These are phyloP conservation scores for Nasonovia ribisnigri DNA, from an alignment of 2,888 invertebrate genomes.

Conservation along the genomic window DNA sequence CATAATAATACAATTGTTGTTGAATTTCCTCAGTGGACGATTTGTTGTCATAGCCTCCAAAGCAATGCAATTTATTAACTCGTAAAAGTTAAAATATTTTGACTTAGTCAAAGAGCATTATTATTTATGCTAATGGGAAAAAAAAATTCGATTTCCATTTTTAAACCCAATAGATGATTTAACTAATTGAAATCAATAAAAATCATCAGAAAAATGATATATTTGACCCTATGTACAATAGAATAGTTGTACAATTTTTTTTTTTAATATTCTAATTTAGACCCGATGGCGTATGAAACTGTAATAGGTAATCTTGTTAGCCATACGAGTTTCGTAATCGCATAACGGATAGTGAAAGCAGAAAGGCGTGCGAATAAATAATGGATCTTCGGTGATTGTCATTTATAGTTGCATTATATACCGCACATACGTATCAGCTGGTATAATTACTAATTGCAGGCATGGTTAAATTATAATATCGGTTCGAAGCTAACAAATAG, in stretches of 20 bases:
- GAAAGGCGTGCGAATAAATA: neutral
- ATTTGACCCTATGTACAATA: neutral
- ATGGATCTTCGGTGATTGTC: neutral
- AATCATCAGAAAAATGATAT: neutral
- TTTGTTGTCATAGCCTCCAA: no score
- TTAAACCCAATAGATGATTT: neutral
- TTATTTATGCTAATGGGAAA: neutral
- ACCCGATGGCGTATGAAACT: neutral
- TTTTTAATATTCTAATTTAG: neutral
- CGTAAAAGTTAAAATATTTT: neutral
- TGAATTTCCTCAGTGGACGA: no score
- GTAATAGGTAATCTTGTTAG: neutral
- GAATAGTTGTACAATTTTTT: neutral
- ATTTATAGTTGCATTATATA: neutral
- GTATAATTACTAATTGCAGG: neutral
- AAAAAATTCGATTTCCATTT: neutral
- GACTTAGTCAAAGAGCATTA: neutral
- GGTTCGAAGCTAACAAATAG: neutral
- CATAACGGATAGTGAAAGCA: neutral
- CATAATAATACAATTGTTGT: no score
- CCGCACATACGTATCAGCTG: neutral
- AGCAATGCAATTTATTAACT: neutral
- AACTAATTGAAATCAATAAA: neutral
- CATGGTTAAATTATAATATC: neutral
- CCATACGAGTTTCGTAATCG: neutral